phyloP scores from a whole-genome alignment of 1,140 invertebrate genomes.

The Euwallacea similis region DNA sequence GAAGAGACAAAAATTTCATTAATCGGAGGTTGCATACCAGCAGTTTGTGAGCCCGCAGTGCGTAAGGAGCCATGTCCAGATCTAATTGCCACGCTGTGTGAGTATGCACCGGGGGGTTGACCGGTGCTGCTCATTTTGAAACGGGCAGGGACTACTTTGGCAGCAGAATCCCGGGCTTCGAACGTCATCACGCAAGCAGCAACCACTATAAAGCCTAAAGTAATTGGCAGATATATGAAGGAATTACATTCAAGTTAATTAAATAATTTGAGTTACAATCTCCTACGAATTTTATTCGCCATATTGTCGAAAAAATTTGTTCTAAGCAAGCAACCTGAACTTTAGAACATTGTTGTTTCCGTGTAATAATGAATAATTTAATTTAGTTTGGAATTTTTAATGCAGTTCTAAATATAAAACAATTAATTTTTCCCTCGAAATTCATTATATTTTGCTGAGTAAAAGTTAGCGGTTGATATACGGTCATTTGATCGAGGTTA shows the following conservation, averaged over 20 bases:
- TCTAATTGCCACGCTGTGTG: conserved; percentile 25
- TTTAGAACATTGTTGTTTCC: no score
- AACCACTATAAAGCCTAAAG: conserved; percentile 84
- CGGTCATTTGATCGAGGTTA: neutral
- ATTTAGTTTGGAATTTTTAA: no score
- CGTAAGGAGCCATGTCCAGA: conserved; percentile 46
- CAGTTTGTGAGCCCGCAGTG: conserved; percentile 52
- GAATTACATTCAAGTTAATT: neutral
- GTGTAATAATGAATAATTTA: no score
- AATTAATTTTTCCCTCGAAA: no score
- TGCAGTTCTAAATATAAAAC: no score
- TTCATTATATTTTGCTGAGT: no score
- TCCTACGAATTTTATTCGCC: no score
- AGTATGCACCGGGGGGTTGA: conserved; percentile 34
- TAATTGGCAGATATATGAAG: neutral
- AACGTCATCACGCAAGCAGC: conserved; percentile 95
- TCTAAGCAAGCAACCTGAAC: no score
- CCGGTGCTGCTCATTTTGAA: conserved; percentile 62
- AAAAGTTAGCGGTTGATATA: neutral
- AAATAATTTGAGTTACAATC: neutral
- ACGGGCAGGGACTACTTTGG: conserved; percentile 81
- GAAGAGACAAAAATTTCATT: neutral
- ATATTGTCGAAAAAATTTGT: neutral
- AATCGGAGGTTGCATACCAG: conserved; percentile 1
- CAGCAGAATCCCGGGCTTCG: conserved; percentile 83